Conservation (phyloP, 2,113 vertebrate genomes). For the Percina caprodes region DNA sequence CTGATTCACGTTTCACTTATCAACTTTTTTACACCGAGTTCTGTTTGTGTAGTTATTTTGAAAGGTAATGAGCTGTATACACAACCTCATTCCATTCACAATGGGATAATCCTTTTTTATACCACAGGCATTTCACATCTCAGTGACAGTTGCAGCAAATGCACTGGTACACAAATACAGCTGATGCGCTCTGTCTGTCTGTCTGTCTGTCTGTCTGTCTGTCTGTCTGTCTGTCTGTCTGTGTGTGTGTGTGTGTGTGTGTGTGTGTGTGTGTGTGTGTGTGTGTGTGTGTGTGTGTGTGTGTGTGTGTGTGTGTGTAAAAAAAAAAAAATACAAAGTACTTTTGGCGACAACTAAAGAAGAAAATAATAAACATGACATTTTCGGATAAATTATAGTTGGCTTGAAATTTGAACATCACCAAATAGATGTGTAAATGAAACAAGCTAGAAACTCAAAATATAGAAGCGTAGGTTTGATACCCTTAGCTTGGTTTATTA, state of each 20-base stretch:
- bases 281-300: neutral
- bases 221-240: too few species aligned
- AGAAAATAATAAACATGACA: neutral
- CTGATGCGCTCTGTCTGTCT: too few species aligned
- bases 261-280: too few species aligned
- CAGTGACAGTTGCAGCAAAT: conserved; percentile 21
- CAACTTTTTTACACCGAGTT: conserved; percentile 7
- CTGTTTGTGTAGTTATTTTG: conserved; percentile 15
- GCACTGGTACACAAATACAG: neutral
- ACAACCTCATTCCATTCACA: conserved; percentile 19
- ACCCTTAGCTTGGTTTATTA: conserved; percentile 29
- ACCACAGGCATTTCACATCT: neutral
- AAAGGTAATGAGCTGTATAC: conserved; percentile 20
- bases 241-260: too few species aligned
- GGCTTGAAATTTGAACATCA: conserved; percentile 9
- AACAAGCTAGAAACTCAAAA: conserved; percentile 1
- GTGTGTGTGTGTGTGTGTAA: conserved; percentile 29
- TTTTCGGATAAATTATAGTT: neutral
- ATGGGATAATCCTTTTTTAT: conserved; percentile 18
- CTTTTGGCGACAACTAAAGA: neutral
- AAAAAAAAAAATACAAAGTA: neutral
- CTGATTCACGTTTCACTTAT: conserved; percentile 26
- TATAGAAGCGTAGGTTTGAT: conserved; percentile 17
- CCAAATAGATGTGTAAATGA: neutral
- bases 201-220: too few species aligned